phyloP scores from a whole-genome alignment of 2,888 invertebrate genomes.

The Lithophane semibrunnea region DNA sequence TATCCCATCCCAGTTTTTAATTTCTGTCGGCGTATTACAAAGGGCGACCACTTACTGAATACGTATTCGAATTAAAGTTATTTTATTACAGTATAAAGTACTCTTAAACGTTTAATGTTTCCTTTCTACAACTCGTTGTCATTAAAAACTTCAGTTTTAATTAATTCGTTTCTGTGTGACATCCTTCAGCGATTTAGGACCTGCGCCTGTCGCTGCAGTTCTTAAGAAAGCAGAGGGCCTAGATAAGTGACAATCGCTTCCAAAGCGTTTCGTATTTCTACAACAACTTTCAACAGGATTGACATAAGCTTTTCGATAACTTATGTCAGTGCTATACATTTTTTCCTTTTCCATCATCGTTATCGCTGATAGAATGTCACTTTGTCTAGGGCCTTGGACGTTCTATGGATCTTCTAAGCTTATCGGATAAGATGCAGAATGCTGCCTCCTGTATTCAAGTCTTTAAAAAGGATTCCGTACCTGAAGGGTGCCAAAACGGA shows the following conservation, averaged over 20 bases:
- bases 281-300: too few relatives aligned
- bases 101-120: conserved; percentile 37
- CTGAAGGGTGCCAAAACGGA: too few relatives aligned
- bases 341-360: too few relatives aligned
- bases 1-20: conserved; percentile 27
- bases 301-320: too few relatives aligned
- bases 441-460: not conserved
- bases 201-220: not conserved
- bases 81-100: conserved; percentile 30
- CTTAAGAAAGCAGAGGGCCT: not conserved
- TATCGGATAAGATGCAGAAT: not conserved
- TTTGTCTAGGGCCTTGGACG: too few relatives aligned
- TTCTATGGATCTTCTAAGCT: not conserved
- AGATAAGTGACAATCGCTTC: too few relatives aligned
- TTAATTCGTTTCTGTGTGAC: not conserved
- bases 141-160: conserved; percentile 8
- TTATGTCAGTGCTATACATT: too few relatives aligned
- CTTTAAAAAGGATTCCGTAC: not conserved
- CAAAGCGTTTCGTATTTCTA: too few relatives aligned
- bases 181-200: not conserved
- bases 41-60: conserved; percentile 17
- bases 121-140: conserved; percentile 13
- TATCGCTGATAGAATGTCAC: too few relatives aligned
- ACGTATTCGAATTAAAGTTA: conserved; percentile 21
- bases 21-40: conserved; percentile 38